phyloP scores from a whole-genome alignment of 2,113 vertebrate genomes.

The Proterorhinus semilunaris region DNA sequence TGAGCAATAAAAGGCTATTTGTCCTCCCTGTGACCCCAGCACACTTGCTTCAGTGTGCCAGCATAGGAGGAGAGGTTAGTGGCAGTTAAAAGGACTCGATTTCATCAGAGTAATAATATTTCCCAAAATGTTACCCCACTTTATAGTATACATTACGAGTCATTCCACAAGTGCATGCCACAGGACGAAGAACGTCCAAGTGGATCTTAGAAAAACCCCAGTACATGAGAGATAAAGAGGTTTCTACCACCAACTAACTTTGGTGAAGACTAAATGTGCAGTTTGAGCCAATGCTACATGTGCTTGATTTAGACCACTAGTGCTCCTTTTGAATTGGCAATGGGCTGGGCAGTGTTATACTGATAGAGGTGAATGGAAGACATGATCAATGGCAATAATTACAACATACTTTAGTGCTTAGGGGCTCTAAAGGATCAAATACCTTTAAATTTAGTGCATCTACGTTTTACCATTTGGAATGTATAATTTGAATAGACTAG shows the following conservation, averaged over 20 bases:
- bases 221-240: slow-evolving; percentile 70
- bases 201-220: slow-evolving; percentile 30
- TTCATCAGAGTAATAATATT: slow-evolving; percentile 32
- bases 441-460: slow-evolving; percentile 23
- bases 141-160: slow-evolving; percentile 56
- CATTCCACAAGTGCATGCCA: slow-evolving; percentile 62
- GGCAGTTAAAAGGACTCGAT: slow-evolving; percentile 54
- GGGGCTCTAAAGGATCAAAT: slow-evolving; percentile 16
- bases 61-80: slow-evolving; percentile 31
- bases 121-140: slow-evolving; percentile 33
- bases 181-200: slow-evolving; percentile 57
- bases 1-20: slow-evolving; percentile 20
- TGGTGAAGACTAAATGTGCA: slow-evolving; percentile 17
- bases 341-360: slow-evolving; percentile 58
- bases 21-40: slow-evolving; percentile 44
- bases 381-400: slow-evolving; percentile 56
- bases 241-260: slow-evolving; percentile 25
- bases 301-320: slow-evolving; percentile 47
- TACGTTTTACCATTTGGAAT: slow-evolving; percentile 22
- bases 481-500: slow-evolving; percentile 29
- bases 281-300: slow-evolving; percentile 66
- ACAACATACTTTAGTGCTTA: slow-evolving; percentile 48
- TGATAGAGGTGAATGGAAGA: slow-evolving; percentile 69
- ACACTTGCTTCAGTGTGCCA: slow-evolving; percentile 43
- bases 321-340: slow-evolving; percentile 32